Conservation (phyloP, 2,888 invertebrate species). For the Idaea biselata region DNA sequence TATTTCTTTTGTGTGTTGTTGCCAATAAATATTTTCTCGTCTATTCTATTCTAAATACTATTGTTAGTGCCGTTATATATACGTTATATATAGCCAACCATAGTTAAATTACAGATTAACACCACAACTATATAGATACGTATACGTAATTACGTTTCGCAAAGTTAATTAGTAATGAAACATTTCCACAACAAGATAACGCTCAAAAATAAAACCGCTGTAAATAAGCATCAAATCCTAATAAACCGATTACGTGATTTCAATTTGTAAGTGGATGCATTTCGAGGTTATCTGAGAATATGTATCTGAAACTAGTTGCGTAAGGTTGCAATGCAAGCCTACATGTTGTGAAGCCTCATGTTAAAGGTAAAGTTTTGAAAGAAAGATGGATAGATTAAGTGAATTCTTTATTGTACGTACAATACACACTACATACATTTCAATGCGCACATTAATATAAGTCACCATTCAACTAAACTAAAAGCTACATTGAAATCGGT, state of each 20-base stretch:
- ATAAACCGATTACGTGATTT: slow-evolving; percentile 13
- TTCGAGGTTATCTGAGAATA: slow-evolving; percentile 53
- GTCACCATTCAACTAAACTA: too few relatives aligned
- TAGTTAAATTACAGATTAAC: not conserved
- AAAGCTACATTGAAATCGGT: too few relatives aligned
- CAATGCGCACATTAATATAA: too few relatives aligned
- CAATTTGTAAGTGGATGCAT: slow-evolving; percentile 50
- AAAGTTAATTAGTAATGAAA: slow-evolving; percentile 12
- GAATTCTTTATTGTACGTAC: too few relatives aligned
- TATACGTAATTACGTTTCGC: slow-evolving; percentile 14
- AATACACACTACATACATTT: too few relatives aligned
- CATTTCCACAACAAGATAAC: not conserved
- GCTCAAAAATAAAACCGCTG: not conserved
- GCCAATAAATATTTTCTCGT: too few relatives aligned
- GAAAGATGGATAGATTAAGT: not conserved
- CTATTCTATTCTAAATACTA: too few relatives aligned
- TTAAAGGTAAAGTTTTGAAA: not conserved
- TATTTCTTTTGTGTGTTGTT: too few relatives aligned
- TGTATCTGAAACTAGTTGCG: slow-evolving; percentile 37
- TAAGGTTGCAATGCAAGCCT: slow-evolving; percentile 24
- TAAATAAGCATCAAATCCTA: not conserved
- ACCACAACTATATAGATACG: not conserved
- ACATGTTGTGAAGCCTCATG: slow-evolving; percentile 7
- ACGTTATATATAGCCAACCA: too few relatives aligned
- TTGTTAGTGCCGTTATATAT: too few relatives aligned